Evolutionary conservation across 2,113 vertebrate genomes (phyloP).

Genomic region (Mohoua ochrocephala): DNA sequence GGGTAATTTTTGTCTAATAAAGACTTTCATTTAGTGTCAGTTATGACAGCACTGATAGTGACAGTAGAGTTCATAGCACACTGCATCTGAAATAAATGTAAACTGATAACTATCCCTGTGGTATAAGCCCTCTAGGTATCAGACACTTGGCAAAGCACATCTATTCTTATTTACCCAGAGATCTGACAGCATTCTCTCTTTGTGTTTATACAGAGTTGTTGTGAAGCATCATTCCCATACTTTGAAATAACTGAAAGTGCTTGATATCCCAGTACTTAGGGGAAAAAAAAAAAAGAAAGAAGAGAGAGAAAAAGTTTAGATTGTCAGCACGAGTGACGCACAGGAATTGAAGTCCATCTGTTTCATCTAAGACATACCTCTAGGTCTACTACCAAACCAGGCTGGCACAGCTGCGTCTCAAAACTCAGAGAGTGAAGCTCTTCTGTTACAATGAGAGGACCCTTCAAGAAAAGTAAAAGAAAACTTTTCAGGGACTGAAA

Average conservation of each 20-base stretch:
- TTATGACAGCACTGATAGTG: neutral
- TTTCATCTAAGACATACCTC: slow-evolving; percentile 77
- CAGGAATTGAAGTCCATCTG: neutral
- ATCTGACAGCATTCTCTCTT: neutral
- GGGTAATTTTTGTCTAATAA: neutral
- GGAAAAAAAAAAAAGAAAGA: neutral
- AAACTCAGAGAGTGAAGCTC: slow-evolving; percentile 96
- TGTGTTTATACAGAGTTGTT: neutral
- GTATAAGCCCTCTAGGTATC: neutral
- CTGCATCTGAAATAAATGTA: neutral
- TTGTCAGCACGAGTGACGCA: neutral
- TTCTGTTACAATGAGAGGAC: slow-evolving; percentile 94
- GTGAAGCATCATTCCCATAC: neutral
- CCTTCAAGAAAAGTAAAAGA: slow-evolving; percentile 62
- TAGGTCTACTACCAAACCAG: slow-evolving; percentile 83
- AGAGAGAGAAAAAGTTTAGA: neutral
- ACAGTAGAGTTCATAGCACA: neutral
- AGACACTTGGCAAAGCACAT: neutral
- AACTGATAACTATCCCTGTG: neutral
- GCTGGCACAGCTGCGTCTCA: slow-evolving; percentile 89
- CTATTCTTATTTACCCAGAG: neutral
- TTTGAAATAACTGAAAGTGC: neutral
- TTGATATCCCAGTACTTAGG: neutral
- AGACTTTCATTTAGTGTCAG: neutral
- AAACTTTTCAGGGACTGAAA: neutral